Conservation (phyloP, 2,797 vertebrate species). For the Anguilla megastoma region DNA sequence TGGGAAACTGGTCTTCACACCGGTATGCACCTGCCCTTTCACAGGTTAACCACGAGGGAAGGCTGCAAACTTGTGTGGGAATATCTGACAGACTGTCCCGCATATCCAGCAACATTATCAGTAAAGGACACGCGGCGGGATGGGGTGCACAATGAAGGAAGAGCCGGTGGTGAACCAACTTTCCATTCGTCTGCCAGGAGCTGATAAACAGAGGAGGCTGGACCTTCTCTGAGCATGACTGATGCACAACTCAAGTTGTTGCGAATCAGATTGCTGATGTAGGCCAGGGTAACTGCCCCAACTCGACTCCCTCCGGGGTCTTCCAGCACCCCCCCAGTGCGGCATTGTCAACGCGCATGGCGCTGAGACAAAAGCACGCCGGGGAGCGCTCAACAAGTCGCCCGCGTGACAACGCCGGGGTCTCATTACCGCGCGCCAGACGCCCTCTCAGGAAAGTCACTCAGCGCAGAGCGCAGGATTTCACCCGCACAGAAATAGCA, state of each 20-base stretch:
- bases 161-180: slow-evolving; percentile 38
- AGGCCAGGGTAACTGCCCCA: background rate
- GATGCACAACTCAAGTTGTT: slow-evolving; percentile 47
- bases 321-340: background rate
- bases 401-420: slow-evolving; percentile 38
- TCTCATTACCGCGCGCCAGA: slow-evolving; percentile 22
- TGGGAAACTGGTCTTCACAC: slow-evolving; percentile 42
- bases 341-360: background rate
- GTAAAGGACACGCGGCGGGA: background rate
- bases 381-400: slow-evolving; percentile 46
- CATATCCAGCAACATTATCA: background rate
- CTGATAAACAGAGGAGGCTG: slow-evolving; percentile 47
- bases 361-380: slow-evolving; percentile 13
- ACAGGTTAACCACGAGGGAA: slow-evolving; percentile 20
- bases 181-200: slow-evolving; percentile 47
- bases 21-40: slow-evolving; percentile 7
- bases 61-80: background rate
- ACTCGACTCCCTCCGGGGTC: background rate
- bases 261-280: background rate
- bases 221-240: slow-evolving; percentile 49
- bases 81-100: background rate
- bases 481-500: background rate
- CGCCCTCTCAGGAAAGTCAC: background rate
- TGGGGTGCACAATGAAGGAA: background rate
- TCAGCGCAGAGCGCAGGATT: background rate